Evolutionary conservation across 2,888 invertebrate species (phyloP).

Genomic region (Sympetrum striolatum): DNA sequence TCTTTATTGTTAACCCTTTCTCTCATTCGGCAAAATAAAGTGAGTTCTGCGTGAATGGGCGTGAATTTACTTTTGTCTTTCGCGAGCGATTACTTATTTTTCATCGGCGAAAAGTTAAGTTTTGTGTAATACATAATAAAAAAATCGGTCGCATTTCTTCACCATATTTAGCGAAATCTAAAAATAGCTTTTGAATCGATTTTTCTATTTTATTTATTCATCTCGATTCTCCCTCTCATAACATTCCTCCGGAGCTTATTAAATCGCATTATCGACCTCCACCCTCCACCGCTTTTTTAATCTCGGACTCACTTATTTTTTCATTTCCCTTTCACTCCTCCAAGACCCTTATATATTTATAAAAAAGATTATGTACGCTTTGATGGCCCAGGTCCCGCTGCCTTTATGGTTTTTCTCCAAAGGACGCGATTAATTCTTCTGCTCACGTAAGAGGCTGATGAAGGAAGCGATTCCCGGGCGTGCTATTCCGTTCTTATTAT

Average conservation of each 20-base stretch:
- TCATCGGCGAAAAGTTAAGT: no score
- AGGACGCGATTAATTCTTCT: neutral
- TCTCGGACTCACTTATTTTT: neutral
- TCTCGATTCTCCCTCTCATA: neutral
- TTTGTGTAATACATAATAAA: no score
- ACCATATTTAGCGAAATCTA: no score
- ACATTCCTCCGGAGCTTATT: neutral
- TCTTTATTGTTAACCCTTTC: no score
- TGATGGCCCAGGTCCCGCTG: neutral
- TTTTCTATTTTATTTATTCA: no score
- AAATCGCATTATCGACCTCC: constrained; percentile 11
- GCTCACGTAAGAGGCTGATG: neutral
- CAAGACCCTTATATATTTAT: constrained; percentile 16
- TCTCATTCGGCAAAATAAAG: no score
- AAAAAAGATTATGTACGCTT: constrained; percentile 15
- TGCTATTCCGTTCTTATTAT: neutral
- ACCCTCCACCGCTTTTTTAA: neutral
- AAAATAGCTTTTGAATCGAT: no score
- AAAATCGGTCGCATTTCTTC: no score
- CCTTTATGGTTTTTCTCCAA: constrained; percentile 6
- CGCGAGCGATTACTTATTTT: no score
- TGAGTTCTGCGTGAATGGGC: no score
- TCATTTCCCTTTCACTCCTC: neutral
- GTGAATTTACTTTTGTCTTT: no score
- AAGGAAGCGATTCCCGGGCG: neutral